These are phyloP conservation scores for Epistrophe grossulariae DNA, from an alignment of 2,888 invertebrate species.

Conservation along the genomic window DNA sequence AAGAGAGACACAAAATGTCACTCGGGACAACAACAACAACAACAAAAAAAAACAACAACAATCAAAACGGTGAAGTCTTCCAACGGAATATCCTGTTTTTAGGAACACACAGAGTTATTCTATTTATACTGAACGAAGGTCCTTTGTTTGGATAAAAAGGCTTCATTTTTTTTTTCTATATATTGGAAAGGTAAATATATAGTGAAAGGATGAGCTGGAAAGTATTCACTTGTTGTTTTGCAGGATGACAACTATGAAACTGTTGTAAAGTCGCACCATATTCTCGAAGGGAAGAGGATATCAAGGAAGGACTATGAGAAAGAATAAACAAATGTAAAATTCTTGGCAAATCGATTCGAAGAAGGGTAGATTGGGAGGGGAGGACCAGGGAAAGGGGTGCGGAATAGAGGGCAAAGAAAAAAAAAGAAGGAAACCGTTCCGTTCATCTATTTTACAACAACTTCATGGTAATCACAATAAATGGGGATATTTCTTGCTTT, in stretches of 20 bases:
- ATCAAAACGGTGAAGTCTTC: constrained; percentile 51
- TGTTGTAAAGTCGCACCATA: constrained; percentile 47
- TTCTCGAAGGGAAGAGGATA: background rate
- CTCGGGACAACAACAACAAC: constrained; percentile 25
- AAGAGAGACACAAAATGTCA: constrained; percentile 39
- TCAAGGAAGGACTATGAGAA: background rate
- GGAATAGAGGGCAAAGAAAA: background rate
- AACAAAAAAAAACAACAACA: constrained; percentile 44
- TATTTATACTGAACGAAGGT: constrained; percentile 32
- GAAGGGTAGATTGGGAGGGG: background rate
- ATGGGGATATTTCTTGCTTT: constrained; percentile 70
- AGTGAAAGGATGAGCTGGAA: constrained; percentile 7
- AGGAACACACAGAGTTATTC: constrained; percentile 51
- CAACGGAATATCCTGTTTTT: constrained; percentile 60
- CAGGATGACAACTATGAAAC: constrained; percentile 51
- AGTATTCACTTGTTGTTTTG: constrained; percentile 52
- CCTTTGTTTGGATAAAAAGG: constrained; percentile 66
- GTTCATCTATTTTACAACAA: constrained; percentile 66
- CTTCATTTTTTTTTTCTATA: constrained; percentile 5
- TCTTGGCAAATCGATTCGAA: constrained; percentile 2
- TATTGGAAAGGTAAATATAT: constrained; percentile 8
- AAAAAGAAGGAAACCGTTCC: constrained; percentile 32
- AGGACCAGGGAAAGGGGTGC: background rate
- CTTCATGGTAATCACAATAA: constrained; percentile 75
- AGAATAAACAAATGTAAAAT: constrained; percentile 47